A percentile compares a stretch with the other conserved stretches of the same genome.
Conservation (phyloP, 2,113 vertebrate species). For the Psammodynastes pulverulentus region DNA sequence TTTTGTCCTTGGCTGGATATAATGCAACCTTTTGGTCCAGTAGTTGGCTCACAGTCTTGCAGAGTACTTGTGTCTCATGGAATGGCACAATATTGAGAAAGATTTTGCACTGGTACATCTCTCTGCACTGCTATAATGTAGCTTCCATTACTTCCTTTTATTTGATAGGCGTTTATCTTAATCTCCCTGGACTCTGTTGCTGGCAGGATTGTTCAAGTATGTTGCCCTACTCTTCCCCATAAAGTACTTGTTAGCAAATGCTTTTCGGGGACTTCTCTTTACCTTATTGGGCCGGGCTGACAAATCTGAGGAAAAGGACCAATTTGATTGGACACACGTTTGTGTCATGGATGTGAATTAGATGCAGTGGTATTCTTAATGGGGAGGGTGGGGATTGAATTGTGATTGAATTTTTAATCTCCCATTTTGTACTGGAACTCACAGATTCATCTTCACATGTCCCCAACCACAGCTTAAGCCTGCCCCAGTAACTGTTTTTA, state of each 20-base stretch:
- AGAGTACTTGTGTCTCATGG: rapidly evolving
- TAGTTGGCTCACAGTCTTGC: rapidly evolving
- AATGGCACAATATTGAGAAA: not conserved
- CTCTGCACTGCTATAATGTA: not conserved
- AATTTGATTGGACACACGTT: not conserved
- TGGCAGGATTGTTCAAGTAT: not conserved
- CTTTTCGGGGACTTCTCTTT: not conserved
- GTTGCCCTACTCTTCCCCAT: not conserved
- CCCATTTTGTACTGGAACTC: not conserved
- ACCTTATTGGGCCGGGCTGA: not conserved
- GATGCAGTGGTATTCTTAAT: not conserved
- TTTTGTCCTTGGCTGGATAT: not conserved
- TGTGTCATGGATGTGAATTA: not conserved
- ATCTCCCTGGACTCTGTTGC: not conserved
- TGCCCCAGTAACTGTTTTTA: not conserved
- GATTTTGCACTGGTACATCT: not conserved
- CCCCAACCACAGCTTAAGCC: not conserved
- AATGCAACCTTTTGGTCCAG: not conserved
- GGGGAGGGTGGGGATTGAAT: not conserved
- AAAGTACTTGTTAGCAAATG: not conserved
- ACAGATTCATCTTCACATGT: not conserved
- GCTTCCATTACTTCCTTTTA: not conserved
- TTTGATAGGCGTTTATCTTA: not conserved
- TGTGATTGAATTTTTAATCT: not conserved
- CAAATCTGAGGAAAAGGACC: not conserved